Percentiles rank a stretch among this genome's conserved stretches.
phyloP scores from a whole-genome alignment of 2,797 vertebrate species.

The Hypotaenidia okinawae region DNA sequence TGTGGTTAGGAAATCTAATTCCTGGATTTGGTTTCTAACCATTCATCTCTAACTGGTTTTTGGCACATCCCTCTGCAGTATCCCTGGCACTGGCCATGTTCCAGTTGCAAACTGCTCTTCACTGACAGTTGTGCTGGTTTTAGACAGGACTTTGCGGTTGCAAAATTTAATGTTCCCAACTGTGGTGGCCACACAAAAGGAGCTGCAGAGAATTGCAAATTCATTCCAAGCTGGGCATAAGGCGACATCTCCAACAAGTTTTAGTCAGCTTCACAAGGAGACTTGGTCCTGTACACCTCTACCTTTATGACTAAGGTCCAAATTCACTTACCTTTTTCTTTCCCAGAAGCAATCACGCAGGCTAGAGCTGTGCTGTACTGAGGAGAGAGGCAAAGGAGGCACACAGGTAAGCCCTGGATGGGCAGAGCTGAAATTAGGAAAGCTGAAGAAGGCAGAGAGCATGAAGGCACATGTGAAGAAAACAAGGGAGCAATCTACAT shows the following conservation, averaged over 20 bases:
- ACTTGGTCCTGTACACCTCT: not conserved
- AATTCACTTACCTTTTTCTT: not conserved
- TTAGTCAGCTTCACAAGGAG: not conserved
- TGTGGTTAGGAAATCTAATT: slow-evolving; percentile 26
- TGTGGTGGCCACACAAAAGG: not conserved
- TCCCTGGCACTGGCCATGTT: not conserved
- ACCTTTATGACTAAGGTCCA: not conserved
- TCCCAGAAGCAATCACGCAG: not conserved
- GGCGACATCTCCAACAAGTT: not conserved
- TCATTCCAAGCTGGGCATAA: not conserved
- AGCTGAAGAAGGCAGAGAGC: not conserved
- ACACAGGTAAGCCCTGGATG: not conserved
- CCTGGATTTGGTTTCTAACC: slow-evolving; percentile 33
- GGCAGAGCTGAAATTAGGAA: not conserved
- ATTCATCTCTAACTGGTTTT: not conserved
- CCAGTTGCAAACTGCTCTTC: slow-evolving; percentile 3
- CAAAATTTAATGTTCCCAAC: not conserved
- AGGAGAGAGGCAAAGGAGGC: not conserved
- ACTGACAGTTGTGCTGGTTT: slow-evolving; percentile 21
- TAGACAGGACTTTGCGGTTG: not conserved
- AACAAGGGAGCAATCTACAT: not conserved
- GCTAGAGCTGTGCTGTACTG: not conserved
- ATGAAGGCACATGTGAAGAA: not conserved
- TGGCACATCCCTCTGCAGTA: not conserved
- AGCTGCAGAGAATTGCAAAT: not conserved